These are phyloP conservation scores for Falcaria lacertinaria DNA, from an alignment of 2,888 invertebrate species.

Conservation along the genomic window DNA sequence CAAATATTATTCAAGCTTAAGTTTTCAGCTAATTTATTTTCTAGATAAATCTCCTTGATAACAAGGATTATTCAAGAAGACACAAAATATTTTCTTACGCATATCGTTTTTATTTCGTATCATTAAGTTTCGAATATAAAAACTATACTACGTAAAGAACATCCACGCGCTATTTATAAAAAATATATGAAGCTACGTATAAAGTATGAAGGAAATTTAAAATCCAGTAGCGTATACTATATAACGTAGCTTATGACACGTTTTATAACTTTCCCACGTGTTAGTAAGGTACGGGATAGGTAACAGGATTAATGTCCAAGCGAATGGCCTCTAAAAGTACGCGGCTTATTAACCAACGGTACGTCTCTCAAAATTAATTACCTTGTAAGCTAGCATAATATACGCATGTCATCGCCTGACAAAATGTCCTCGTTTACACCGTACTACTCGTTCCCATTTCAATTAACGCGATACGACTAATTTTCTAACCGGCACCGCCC, in stretches of 20 bases:
- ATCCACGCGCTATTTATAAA: too few species aligned
- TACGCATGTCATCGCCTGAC: constrained; percentile 25
- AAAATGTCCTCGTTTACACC: constrained; percentile 18
- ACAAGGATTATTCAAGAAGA: too few species aligned
- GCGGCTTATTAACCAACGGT: constrained; percentile 22
- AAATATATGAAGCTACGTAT: too few species aligned
- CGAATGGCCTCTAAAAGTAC: constrained; percentile 27
- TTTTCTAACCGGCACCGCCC: constrained; percentile 13
- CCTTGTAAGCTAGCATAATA: constrained; percentile 20
- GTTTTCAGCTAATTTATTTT: too few species aligned
- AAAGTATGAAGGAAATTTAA: too few species aligned
- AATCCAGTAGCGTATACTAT: constrained; percentile 4
- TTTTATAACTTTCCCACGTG: constrained; percentile 20
- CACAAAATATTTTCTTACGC: too few species aligned
- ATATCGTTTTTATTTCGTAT: too few species aligned
- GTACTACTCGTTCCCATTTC: constrained; percentile 24
- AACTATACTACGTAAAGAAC: too few species aligned
- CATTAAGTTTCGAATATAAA: too few species aligned
- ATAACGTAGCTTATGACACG: constrained; percentile 15
- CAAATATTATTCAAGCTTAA: too few species aligned
- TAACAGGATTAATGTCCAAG: constrained; percentile 19
- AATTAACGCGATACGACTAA: constrained; percentile 12
- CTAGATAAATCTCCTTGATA: too few species aligned
- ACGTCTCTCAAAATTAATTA: constrained; percentile 27
- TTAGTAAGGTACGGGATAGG: constrained; percentile 14